Evolutionary conservation across 2,797 vertebrate genomes (phyloP), one percentile per base, ranked within the genome.

Genomic region (Melanotaenia pygmaea): DNA sequence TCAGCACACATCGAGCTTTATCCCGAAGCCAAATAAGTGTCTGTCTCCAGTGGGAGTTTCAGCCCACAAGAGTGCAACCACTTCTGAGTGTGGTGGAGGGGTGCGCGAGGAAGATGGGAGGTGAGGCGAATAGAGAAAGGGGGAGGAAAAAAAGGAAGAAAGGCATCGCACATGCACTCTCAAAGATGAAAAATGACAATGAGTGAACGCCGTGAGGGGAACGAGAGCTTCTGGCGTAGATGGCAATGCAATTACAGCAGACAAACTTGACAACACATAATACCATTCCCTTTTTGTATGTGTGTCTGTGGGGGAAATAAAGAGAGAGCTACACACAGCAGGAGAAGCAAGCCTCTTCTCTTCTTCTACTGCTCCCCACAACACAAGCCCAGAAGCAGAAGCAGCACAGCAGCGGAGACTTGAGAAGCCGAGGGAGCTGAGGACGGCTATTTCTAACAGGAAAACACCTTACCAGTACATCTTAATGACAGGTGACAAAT

Each of bases 401-500:
- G 76, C 72, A 72, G 72, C 81, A 83, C 75, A 81, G 70, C 72
- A 80, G 26, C 68, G 57, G 53, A 59, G 26, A 67, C 63, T 51
- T 50, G 50, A 37, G 54, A 26, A 35, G 76, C 70, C 66, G 71
- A 67, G n/a, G 72, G 65, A 53, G 75, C 70, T 30, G 56, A 51
- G 37, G 70, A 66, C 59, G 67, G 61, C 76, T 73, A 71, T 86
- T 90, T 86, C 89, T 85, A 89, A 86, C 69, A 81, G 82, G 79
- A 87, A 93, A 92, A 92, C 73, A 89, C 90, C 90, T 86, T 85
- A 91, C 89, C 83, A 88, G 90, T 89, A 86, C 90, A 91, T 91
- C 89, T 93, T 88, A 91, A 91, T 89, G 92, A 93, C 90, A 93
- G 87, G 74, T 92, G 91, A 93, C 91, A 92, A 93, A 94, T 89